Evolutionary conservation across 2,113 vertebrate species (phyloP).

Genomic region (Equus quagga): DNA sequence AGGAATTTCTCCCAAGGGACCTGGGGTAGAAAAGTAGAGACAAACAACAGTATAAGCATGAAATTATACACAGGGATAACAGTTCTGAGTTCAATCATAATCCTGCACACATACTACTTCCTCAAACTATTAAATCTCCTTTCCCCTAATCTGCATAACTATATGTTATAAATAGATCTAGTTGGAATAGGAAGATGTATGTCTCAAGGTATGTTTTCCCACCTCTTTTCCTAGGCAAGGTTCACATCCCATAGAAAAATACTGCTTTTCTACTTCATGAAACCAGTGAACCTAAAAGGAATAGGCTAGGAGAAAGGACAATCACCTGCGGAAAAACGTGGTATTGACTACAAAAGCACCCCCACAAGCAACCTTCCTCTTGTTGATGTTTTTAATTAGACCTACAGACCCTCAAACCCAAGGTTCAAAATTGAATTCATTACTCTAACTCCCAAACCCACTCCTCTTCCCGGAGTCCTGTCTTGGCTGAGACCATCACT

Average conservation of each 20-base stretch:
- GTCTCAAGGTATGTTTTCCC: background rate
- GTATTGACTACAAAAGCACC: background rate
- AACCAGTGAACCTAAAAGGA: background rate
- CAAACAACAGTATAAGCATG: background rate
- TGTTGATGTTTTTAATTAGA: background rate
- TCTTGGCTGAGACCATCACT: background rate
- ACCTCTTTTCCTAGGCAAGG: background rate
- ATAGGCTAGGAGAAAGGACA: background rate
- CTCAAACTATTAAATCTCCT: background rate
- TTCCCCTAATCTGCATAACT: background rate
- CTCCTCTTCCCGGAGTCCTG: background rate
- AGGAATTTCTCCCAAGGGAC: constrained; percentile 17
- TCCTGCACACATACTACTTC: background rate
- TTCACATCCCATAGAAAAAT: background rate
- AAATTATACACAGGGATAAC: background rate
- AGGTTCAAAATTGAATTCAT: background rate
- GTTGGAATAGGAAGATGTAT: background rate
- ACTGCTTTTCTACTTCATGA: background rate
- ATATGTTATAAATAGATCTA: background rate
- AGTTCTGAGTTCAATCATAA: background rate
- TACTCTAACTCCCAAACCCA: background rate
- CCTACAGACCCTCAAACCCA: background rate
- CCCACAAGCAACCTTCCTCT: background rate
- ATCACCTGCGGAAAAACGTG: background rate
- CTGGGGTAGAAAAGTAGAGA: constrained; percentile 56